Evolutionary conservation across 2,888 invertebrate genomes (phyloP).

Genomic region (Papilio protenor): DNA sequence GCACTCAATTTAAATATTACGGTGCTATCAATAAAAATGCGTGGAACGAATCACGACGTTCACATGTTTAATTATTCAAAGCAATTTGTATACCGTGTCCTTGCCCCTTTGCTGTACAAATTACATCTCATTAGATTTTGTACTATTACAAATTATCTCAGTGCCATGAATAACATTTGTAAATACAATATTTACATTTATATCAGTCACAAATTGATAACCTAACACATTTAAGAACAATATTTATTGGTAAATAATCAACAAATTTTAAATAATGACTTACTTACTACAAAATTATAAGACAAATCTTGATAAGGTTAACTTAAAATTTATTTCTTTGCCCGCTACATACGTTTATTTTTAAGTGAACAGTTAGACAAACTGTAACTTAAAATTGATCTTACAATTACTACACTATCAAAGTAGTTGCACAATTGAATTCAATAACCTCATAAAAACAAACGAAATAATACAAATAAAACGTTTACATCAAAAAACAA

Average conservation of each 20-base stretch:
- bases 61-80: constrained; percentile 65
- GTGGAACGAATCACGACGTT: constrained; percentile 55
- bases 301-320: too few relatives aligned
- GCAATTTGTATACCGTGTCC: constrained; percentile 58
- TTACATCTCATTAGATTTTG: constrained; percentile 10
- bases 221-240: constrained; percentile 18
- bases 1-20: constrained; percentile 72
- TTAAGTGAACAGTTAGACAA: too few relatives aligned
- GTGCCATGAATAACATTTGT: constrained; percentile 15
- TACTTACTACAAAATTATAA: background rate
- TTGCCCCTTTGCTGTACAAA: constrained; percentile 16
- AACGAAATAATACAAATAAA: background rate
- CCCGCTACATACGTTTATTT: too few relatives aligned
- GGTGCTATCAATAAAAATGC: constrained; percentile 71
- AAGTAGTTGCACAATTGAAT: background rate
- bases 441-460: constrained; percentile 9
- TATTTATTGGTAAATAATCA: constrained; percentile 1
- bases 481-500: constrained; percentile 8
- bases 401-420: background rate
- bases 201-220: background rate
- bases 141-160: constrained; percentile 11
- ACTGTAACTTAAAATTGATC: too few relatives aligned
- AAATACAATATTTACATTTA: constrained; percentile 1
- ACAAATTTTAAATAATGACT: background rate
- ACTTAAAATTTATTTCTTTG: too few relatives aligned